Percentiles rank a stretch among this genome's conserved stretches.
Conservation (phyloP, 2,113 vertebrate genomes). For the Xenopus tropicalis region DNA sequence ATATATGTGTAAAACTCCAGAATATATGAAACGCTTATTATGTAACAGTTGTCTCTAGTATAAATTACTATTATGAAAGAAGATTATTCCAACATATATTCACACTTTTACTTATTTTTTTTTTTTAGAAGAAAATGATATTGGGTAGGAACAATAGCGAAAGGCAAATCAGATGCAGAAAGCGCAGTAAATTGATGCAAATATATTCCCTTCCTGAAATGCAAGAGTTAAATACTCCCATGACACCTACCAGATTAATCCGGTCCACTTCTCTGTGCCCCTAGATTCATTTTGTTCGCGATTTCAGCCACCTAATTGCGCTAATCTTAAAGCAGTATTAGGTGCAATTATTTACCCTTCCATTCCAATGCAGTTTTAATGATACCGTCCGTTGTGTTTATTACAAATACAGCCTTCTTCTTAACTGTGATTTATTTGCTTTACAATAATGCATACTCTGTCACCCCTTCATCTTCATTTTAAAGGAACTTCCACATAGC, state of each 20-base stretch:
- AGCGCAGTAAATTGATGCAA: neutral
- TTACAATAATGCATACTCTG: slow-evolving; percentile 74
- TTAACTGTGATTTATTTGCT: slow-evolving; percentile 85
- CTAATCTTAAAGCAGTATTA: slow-evolving; percentile 15
- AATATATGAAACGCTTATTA: no score
- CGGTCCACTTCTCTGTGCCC: neutral
- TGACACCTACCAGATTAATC: neutral
- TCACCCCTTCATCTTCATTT: slow-evolving; percentile 83
- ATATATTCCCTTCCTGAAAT: neutral
- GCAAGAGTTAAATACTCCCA: neutral
- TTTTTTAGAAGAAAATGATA: no score
- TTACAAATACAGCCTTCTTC: slow-evolving; percentile 75
- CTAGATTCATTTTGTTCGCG: neutral
- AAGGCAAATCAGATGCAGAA: neutral
- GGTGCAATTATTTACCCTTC: slow-evolving; percentile 6
- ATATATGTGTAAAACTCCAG: no score
- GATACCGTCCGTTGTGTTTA: slow-evolving; percentile 71
- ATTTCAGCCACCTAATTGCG: slow-evolving; percentile 28
- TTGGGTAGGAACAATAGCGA: no score
- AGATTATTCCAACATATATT: no score
- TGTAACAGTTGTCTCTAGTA: no score
- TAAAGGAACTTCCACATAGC: slow-evolving; percentile 71
- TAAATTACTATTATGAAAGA: no score
- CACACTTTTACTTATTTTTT: no score
- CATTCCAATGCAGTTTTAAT: slow-evolving; percentile 57